Evolutionary conservation across 1,140 invertebrate genomes (phyloP).

Genomic region (Trialeurodes vaporariorum): DNA sequence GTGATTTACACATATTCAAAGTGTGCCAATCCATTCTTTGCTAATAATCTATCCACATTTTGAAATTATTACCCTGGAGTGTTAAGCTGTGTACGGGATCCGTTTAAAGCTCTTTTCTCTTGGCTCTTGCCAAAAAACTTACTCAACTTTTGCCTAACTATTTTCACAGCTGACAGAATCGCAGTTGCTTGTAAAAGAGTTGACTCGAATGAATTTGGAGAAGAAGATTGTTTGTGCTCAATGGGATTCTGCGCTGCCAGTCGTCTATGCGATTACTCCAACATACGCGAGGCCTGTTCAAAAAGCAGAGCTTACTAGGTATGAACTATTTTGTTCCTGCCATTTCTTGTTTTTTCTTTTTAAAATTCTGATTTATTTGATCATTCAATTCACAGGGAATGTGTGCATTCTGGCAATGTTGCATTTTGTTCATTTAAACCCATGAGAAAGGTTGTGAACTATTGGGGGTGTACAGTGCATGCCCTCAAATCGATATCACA

Average conservation of each 20-base stretch:
- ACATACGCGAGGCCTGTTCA: conserved; percentile 82
- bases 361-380: no score
- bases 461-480: no score
- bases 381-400: no score
- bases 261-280: conserved; percentile 84
- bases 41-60: not conserved
- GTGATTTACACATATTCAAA: not conserved
- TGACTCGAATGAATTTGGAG: conserved; percentile 12
- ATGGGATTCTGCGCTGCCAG: conserved; percentile 31
- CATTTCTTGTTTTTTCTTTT: no score
- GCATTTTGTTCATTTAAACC: no score
- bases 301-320: conserved; percentile 87
- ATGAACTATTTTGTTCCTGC: no score
- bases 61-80: not conserved
- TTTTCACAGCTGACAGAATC: not conserved
- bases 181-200: not conserved
- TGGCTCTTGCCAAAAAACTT: not conserved
- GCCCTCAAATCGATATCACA: no score
- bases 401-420: no score
- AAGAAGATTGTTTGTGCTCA: conserved; percentile 20
- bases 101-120: not conserved
- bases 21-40: not conserved
- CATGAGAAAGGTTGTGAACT: no score
- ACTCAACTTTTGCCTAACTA: not conserved
- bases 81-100: not conserved